Evolutionary conservation across 2,113 vertebrate species (phyloP), one percentile per base, ranked within the genome.

Genomic region (Seriola rivoliana): DNA sequence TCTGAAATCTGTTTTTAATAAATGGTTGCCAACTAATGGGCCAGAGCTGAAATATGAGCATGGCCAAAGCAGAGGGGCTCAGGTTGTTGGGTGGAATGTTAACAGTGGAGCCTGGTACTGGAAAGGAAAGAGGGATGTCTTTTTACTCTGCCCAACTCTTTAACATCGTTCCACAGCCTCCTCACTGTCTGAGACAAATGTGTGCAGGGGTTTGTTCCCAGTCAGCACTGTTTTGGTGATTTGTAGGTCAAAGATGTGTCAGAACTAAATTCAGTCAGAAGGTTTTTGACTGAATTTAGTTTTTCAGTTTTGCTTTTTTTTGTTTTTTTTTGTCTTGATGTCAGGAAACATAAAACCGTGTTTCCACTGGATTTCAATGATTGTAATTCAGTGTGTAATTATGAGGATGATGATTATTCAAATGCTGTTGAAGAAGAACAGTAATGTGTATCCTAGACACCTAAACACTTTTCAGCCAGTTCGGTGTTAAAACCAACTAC

Each of bases 11-110:
- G 95, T 91, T 94, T 95, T 94, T 93, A 84, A 94, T 94, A 93
- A 95, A 94, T 92, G 92, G 92, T 89, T 88, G 91, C 90, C 72
- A 88, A 83, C 92, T 94, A 94, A 94, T 91, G 92, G 93, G 87
- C 73, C 88, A 50, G 86, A 94, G 92, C 85, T 93, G 95, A 95
- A 97, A 96, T 89, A 88, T 88, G 93, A 96, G 93, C 92, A 90
- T 59, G 78, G 67, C n/a, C 57, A 19, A 85, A 84, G 52, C 55
- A 87, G 89, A 80, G 78, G 19, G 84, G 87, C 86, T 95, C 92
- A 89, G 80, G 88, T 96, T 96, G 94, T 92, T 44, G 25, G 78
- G 77, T 92, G 92, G 94, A 96, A 96, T 96, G 94, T 89, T 94
- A 93, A 93, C 91, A 87, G 88, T 82, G 86, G 76, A 86, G 86